Evolutionary conservation across 2,888 invertebrate species (phyloP).

Genomic region (Pterobdella sp.): DNA sequence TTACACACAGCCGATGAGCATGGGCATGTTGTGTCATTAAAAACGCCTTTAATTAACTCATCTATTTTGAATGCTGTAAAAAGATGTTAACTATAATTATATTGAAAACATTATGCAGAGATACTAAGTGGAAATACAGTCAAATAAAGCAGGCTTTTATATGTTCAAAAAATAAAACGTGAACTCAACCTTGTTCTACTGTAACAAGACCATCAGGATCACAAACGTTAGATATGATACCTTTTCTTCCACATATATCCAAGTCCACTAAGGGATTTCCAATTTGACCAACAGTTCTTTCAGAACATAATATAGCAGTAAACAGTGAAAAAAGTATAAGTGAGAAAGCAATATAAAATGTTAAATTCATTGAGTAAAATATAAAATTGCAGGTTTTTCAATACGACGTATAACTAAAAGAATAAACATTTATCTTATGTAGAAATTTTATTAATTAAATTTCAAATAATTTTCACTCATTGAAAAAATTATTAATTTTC

Average conservation of each 20-base stretch:
- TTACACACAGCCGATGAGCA: constrained; percentile 13
- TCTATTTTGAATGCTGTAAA: constrained; percentile 30
- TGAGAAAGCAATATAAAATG: background rate
- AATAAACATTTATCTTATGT: background rate
- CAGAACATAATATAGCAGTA: background rate
- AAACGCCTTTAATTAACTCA: constrained; percentile 22
- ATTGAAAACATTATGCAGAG: too few species aligned
- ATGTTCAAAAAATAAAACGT: too few species aligned
- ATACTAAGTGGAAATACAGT: too few species aligned
- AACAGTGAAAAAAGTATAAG: background rate
- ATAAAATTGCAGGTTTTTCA: background rate
- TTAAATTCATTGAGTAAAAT: background rate
- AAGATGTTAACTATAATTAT: too few species aligned
- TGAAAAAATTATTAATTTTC: too few species aligned
- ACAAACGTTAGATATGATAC: constrained; percentile 29
- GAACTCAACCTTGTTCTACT: constrained; percentile 33
- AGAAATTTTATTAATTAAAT: too few species aligned
- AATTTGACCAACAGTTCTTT: constrained; percentile 20
- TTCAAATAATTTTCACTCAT: too few species aligned
- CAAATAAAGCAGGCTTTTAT: too few species aligned
- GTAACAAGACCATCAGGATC: constrained; percentile 31
- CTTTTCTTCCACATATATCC: constrained; percentile 30
- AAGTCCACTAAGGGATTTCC: constrained; percentile 29
- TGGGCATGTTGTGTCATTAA: constrained; percentile 24
- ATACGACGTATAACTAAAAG: background rate